Conservation (phyloP, 2,113 vertebrate genomes). For the Sinocyclocheilus grahami region DNA sequence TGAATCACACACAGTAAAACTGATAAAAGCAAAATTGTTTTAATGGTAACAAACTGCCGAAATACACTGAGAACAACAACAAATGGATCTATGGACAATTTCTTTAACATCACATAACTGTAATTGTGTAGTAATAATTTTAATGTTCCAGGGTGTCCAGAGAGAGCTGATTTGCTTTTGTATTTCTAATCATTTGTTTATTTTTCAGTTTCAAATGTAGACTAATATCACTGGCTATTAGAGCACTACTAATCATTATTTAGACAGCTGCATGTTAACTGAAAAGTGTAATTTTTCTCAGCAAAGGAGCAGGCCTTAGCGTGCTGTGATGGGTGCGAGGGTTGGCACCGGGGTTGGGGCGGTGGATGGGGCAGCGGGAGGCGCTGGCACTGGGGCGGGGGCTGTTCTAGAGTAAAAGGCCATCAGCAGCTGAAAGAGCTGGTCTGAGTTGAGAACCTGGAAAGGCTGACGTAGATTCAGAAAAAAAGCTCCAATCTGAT, state of each 20-base stretch:
- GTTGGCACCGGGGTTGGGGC: not conserved
- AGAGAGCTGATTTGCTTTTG: not conserved
- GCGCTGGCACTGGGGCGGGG: not conserved
- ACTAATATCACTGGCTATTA: not conserved
- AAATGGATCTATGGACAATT: not conserved
- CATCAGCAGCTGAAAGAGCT: constrained; percentile 28
- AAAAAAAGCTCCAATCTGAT: not conserved
- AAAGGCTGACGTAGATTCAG: not conserved
- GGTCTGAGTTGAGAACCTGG: not conserved
- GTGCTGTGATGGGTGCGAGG: not conserved
- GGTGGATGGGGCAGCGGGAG: not conserved
- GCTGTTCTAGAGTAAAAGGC: not conserved
- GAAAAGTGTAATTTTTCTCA: not conserved
- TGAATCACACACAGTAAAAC: not conserved
- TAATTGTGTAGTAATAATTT: too few relatives aligned
- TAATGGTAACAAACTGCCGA: not conserved
- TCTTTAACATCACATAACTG: too few relatives aligned
- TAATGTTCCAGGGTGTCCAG: not conserved
- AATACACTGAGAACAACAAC: not conserved
- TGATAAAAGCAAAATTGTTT: not conserved
- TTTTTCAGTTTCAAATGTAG: not conserved
- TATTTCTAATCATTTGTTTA: not conserved
- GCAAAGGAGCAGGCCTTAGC: not conserved
- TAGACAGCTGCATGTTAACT: not conserved
- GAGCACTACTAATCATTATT: not conserved